These are phyloP conservation scores for Isoperla grammatica DNA, from an alignment of 2,888 invertebrate genomes.

Conservation along the genomic window DNA sequence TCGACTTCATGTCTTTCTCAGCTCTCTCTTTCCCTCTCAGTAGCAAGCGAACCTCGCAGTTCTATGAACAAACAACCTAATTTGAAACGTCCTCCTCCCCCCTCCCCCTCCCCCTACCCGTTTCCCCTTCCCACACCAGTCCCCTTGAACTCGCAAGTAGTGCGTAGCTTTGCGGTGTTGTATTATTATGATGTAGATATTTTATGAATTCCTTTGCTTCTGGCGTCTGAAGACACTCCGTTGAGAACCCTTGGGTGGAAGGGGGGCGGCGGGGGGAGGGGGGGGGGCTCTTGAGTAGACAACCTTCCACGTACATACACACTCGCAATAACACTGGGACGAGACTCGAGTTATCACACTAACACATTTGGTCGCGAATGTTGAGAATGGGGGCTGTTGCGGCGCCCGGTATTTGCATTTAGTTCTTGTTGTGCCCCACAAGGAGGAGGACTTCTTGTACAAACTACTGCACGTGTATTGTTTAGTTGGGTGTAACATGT, in stretches of 20 bases:
- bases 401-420: too few relatives aligned
- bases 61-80: slow-evolving; percentile 32
- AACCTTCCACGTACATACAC: slow-evolving; percentile 18
- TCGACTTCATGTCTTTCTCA: too few relatives aligned
- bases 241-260: not conserved
- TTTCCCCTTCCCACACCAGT: not conserved
- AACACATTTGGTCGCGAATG: too few relatives aligned
- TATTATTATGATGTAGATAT: slow-evolving; percentile 33
- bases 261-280: slow-evolving; percentile 14
- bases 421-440: too few relatives aligned
- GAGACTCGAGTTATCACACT: too few relatives aligned
- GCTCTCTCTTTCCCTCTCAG: not conserved
- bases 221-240: slow-evolving; percentile 13
- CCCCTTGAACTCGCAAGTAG: not conserved
- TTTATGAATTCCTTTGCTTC: slow-evolving; percentile 30
- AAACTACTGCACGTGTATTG: too few relatives aligned
- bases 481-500: too few relatives aligned
- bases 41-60: slow-evolving; percentile 5
- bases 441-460: too few relatives aligned
- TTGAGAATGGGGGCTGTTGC: too few relatives aligned
- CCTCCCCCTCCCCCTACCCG: not conserved
- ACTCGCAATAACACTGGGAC: not conserved
- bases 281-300: slow-evolving; percentile 23
- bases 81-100: slow-evolving; percentile 28
- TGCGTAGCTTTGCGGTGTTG: slow-evolving; percentile 26